Percentiles rank a stretch among this genome's conserved stretches.
phyloP scores from a whole-genome alignment of 2,888 invertebrate genomes.

The Disparrhopalites patrizii region DNA sequence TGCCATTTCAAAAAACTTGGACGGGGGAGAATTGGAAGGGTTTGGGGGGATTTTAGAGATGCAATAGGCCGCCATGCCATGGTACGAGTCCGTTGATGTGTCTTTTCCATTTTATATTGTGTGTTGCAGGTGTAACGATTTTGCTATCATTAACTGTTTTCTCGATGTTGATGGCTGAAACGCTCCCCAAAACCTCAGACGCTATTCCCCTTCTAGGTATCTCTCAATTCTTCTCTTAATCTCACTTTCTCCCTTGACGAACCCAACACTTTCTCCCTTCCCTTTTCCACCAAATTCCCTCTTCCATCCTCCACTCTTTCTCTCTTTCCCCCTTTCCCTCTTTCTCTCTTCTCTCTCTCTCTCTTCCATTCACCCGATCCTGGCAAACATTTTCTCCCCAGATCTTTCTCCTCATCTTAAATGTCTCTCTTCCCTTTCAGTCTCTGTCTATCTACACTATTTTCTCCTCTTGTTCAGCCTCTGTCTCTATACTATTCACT shows the following conservation, averaged over 20 bases:
- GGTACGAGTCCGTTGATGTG: no score
- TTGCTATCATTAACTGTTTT: conserved; percentile 99
- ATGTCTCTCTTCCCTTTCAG: no score
- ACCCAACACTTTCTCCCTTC: not conserved
- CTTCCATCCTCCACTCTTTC: no score
- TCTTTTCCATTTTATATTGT: no score
- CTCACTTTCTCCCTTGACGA: conserved; percentile 3
- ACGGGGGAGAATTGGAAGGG: no score
- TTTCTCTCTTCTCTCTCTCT: not conserved
- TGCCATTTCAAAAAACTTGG: no score
- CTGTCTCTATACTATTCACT: no score
- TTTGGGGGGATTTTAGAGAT: no score
- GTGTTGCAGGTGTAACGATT: conserved; percentile 83
- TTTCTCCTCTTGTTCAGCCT: no score
- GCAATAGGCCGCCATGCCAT: no score
- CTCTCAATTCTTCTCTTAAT: not conserved
- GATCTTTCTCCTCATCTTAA: not conserved
- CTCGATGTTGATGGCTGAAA: conserved; percentile 98
- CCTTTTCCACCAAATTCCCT: not conserved
- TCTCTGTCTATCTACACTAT: no score
- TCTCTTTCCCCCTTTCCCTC: conserved; percentile 1
- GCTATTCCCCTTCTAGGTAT: conserved; percentile 97
- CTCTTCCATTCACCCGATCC: not conserved
- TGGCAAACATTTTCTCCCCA: not conserved
- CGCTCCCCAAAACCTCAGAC: conserved; percentile 98